Evolutionary conservation across 2,113 vertebrate genomes (phyloP), one percentile per base, ranked within the genome.

Genomic region (Micronisus gabar): DNA sequence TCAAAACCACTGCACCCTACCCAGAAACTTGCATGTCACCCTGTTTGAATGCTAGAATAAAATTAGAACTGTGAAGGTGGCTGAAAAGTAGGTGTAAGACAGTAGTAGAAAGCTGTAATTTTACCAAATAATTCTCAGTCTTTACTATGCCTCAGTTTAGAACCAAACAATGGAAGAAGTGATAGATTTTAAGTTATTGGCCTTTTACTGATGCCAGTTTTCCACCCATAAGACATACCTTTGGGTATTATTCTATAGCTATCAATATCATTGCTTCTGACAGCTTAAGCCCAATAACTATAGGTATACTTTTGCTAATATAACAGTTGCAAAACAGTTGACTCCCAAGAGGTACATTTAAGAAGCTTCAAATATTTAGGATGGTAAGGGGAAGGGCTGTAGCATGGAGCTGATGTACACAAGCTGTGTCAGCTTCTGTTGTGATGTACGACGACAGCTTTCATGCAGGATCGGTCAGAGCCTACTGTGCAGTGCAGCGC

Each of bases 401-500:
- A 13, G 34, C 22, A 3, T 1, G 6, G 30, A 36, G 25, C 9
- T 20, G 34, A 40, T 5, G 40, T 10, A 29, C 52, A 29, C 11
- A 11, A 48, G 21, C 59, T n/a, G 27, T 14, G 45, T n/a, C 38
- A 27, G 85, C 66, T 72, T 19, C 45, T 67, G 45, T 4, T 4
- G 29, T 6, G 30, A 53, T 2, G 7, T 25, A 36, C 14, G 25
- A 26, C 1, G 6, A 50, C 62, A 43, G 50, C 41, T 15, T 41
- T 41, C 55, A 8, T 1, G 12, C 47, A 4, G 43, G 34, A 26
- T 52, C 25, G 48, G 6, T 62, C n/a, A 55, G 53, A 38, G 43
- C 27, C n/a, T 4, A 1, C 56, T 11, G 7, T 8, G 34, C 79
- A 38, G 50, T 1, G 11, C 4, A 1, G 58, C 5, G 22, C 19